These are phyloP conservation scores for Cerastis leucographa DNA, from an alignment of 2,888 invertebrate genomes.

Conservation along the genomic window DNA sequence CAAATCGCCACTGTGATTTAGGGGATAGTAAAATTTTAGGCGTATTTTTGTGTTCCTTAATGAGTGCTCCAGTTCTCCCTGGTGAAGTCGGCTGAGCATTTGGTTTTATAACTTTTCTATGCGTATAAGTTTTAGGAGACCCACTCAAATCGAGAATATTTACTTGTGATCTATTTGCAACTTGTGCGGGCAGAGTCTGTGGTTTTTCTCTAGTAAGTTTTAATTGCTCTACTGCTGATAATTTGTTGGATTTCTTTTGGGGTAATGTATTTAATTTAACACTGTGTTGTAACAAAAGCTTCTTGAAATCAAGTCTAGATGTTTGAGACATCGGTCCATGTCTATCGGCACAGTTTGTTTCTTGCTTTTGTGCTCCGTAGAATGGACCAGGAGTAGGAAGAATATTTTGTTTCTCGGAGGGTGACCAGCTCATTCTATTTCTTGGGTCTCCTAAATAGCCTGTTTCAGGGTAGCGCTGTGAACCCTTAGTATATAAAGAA, in stretches of 20 bases:
- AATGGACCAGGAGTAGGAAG: slow-evolving; percentile 71
- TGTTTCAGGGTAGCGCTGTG: slow-evolving; percentile 90
- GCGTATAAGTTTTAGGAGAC: slow-evolving; percentile 93
- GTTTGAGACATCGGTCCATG: slow-evolving; percentile 93
- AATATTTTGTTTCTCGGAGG: slow-evolving; percentile 84
- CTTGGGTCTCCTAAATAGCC: slow-evolving; percentile 91
- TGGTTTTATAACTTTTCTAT: slow-evolving; percentile 91
- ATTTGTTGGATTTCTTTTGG: slow-evolving; percentile 90
- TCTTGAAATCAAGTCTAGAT: slow-evolving; percentile 96
- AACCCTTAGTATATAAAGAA: slow-evolving; percentile 83
- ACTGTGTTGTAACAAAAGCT: slow-evolving; percentile 94
- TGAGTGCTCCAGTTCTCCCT: slow-evolving; percentile 88
- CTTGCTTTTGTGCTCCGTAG: slow-evolving; percentile 79
- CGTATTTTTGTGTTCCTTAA: slow-evolving; percentile 89
- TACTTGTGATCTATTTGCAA: slow-evolving; percentile 86
- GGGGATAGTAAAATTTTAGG: slow-evolving; percentile 93
- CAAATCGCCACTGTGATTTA: slow-evolving; percentile 93
- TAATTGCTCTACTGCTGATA: slow-evolving; percentile 95
- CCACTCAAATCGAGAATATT: slow-evolving; percentile 93
- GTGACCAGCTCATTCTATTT: slow-evolving; percentile 92
- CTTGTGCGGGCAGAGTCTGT: slow-evolving; percentile 76
- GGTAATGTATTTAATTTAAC: slow-evolving; percentile 91
- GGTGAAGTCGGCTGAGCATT: slow-evolving; percentile 89
- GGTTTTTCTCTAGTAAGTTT: slow-evolving; percentile 92
- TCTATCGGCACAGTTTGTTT: slow-evolving; percentile 91